Base-by-base conservation (phyloP, 2,113 vertebrate genomes). In the Melanerpes aurifrons region DNA sequence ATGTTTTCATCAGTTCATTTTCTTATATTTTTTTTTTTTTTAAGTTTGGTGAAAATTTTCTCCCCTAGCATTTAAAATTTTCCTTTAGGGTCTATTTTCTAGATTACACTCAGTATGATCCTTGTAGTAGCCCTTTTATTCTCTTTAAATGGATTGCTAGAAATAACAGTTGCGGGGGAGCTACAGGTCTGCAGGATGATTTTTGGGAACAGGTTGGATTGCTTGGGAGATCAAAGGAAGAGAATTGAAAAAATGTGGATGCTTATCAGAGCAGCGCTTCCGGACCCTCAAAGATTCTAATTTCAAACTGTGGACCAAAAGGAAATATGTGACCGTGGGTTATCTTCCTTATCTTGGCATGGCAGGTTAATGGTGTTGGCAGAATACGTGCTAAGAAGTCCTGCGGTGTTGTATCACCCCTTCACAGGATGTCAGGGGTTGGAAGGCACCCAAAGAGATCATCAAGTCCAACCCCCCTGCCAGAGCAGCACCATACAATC, bases 141-240 rank as follows among this genome's bases (percentile, higher is more conserved):
- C 58, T 84, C 87, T 56, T 45, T 15, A 15, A 3, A 3, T 57
- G 57, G 10, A 53, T 87, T 66, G 18, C 56, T 92, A 70, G 35
- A 91, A 95, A 78, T 90, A 91, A 58, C 24, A 35, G 29, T 62
- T 80, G 66, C 86, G 90, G 95, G 82, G 93, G 95, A 94, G 91
- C 72, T 83, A 28, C 26, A 66, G 85, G 72, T 93, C 79, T 58
- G 58, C 89, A 80, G 82, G n/a, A 53, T 35, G 47, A 66, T 85
- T 81, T 82, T 94, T 83, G 66, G 57, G 57, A 94, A 91, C 80
- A 85, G 87, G 93, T 92, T 87, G 58, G 58, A 88, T 92, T 80
- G 89, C 91, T 92, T 94, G 93, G 62, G 70, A 93, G 94, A 96
- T 96, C 96, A 96, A 95, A 96, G 80, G 54, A 74, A 75, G 45